Base-by-base conservation (phyloP, 2,888 invertebrate genomes). In the Drosophila colorata region DNA sequence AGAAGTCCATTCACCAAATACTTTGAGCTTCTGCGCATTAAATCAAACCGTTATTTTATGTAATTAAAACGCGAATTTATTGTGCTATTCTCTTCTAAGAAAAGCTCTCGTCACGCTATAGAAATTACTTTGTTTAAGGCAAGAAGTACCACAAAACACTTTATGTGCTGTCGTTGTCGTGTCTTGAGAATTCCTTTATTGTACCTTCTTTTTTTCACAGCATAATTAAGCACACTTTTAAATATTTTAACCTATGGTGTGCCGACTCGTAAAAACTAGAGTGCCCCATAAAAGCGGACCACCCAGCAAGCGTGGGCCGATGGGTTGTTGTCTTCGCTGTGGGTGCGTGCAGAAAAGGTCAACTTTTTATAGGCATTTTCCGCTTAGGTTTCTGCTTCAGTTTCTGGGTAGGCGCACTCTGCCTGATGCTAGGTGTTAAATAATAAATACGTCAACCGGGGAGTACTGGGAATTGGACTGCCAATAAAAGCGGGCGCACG, bases 181-280 rank as follows among this genome's bases (percentile, higher is more conserved):
- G 58, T 37, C 71, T 51, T 53, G 71, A 58, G 66, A 66, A 37
- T 47, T 65, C 49, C 47, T 43, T 55, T 44, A 53, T 66, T 77
- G 25, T 48, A 38, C 43, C 33, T n/a, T 16, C 16, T 41, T 47
- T 67, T 68, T 72, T 69, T 67, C 74, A 56, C 61, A 80, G 67
- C 80, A 82, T 80, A 86, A 82, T 82, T 82, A 82, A 82, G 86
- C 75, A 80, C 74, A 73, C 86, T 82, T 86, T 82, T 83, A 86
- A 83, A 86, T 83, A 86, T 82, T 80, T 82, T 56, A 85, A 75
- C 78, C 80, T 73, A 78, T 80, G 80, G 53, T 74, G 78, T 73
- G 78, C 63, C 60, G 75, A 66, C 66, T 80, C 86, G 68, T 86
- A 86, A 83, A 82, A 83, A 73, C 63, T 84, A 79, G 78, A 78